Evolutionary conservation across 2,113 vertebrate genomes (phyloP), one percentile per base, ranked within the genome.

Genomic region (Syngnathus scovelli): DNA sequence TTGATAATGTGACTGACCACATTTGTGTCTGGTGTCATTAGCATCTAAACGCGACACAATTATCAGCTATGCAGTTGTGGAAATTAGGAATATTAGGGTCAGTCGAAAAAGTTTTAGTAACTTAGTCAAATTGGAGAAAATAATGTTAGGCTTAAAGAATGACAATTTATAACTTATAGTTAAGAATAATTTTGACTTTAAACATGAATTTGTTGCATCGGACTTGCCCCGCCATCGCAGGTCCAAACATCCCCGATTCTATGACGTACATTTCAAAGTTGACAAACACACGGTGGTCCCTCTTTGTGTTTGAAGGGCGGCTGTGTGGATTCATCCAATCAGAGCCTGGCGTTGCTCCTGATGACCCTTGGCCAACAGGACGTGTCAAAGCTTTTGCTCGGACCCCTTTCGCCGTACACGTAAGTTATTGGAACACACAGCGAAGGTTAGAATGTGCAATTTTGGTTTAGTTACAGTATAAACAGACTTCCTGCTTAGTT

Each of bases 321-420:
- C 82, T 98, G 93, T 70, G 94, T 96, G 76, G 96, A 98, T 85
- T 99, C 98, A 0, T 89, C 93, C 89, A 99, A 95, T 91, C 96
- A 98, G 88, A 98, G 94, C 84, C 89, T 98, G 79, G 93, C 91
- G 38, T 71, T 99, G 23, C 89, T 99, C 61, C 90, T 96, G 77
- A 98, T 99, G 98, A 96, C 94, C 74, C 93, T 99, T 83, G 95
- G 98, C 78, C 96, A 98, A 72, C 94, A 94, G 79, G 96, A 99
- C 65, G 96, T 99, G 86, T 99, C 96, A 62, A 99, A 99, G 93
- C 88, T 94, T 70, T 90, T 96, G 36, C 85, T 98, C 4, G 98
- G 98, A 88, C 94, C 96, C 1, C 92, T 98, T 39, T 98, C 97
- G 23, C 93, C 95, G 0, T 97, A 98, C 88, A 98, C 96, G 97